These are phyloP conservation scores for Mesoclemmys tuberculata DNA, from an alignment of 2,113 vertebrate species.

Conservation along the genomic window DNA sequence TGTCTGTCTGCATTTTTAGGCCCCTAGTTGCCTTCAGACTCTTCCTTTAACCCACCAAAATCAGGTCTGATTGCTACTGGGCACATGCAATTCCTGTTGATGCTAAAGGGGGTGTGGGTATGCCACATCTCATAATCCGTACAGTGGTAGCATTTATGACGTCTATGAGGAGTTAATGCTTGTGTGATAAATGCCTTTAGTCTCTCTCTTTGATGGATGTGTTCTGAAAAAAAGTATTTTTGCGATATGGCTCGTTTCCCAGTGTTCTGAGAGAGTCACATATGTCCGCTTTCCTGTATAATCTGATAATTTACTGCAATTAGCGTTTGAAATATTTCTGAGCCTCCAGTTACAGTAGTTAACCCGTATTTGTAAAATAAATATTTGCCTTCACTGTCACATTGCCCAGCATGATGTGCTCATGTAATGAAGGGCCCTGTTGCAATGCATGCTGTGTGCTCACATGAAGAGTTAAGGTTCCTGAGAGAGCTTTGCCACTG, in stretches of 20 bases:
- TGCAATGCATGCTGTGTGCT: neutral
- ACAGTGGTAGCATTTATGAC: neutral
- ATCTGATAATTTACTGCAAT: slow-evolving; percentile 22
- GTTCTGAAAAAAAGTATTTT: slow-evolving; percentile 39
- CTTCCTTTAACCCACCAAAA: neutral
- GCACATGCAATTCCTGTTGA: neutral
- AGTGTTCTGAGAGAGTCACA: slow-evolving; percentile 58
- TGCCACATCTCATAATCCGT: neutral
- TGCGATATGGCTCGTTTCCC: slow-evolving; percentile 45
- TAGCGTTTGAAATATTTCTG: slow-evolving; percentile 20
- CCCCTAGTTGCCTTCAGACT: neutral
- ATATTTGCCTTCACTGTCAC: neutral
- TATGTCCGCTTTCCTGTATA: slow-evolving; percentile 21
- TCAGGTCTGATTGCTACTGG: neutral
- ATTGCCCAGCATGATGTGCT: neutral
- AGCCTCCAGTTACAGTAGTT: neutral
- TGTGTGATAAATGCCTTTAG: neutral
- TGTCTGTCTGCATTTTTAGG: neutral
- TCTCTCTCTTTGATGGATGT: slow-evolving; percentile 6
- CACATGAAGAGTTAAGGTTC: neutral
- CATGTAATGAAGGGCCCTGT: neutral
- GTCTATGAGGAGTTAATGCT: slow-evolving; percentile 16
- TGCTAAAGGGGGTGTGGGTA: neutral
- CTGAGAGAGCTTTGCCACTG: neutral
- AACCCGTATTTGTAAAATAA: slow-evolving; percentile 18